Conservation (phyloP, 2,797 vertebrate species). For the Chrosomus eos region DNA sequence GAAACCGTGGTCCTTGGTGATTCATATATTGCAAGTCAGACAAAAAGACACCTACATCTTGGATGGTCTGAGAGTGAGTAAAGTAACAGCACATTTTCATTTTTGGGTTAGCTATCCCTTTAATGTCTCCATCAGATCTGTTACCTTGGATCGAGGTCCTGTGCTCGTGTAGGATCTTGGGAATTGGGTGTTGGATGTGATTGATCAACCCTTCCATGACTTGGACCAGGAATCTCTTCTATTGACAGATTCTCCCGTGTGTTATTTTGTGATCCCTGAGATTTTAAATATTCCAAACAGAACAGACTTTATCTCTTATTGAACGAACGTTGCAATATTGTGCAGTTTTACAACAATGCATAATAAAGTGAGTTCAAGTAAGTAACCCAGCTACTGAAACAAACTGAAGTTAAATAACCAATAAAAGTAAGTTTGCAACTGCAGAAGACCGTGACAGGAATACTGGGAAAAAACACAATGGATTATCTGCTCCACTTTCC, state of each 20-base stretch:
- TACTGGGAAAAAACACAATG: neutral
- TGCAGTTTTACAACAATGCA: neutral
- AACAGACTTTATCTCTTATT: neutral
- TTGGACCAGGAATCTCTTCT: conserved; percentile 25
- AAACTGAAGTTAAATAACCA: conserved; percentile 36
- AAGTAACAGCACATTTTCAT: neutral
- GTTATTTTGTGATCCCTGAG: conserved; percentile 55
- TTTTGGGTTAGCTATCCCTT: neutral
- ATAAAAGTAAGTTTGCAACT: conserved; percentile 25
- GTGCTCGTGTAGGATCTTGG: neutral
- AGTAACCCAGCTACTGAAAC: neutral
- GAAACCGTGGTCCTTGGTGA: too few species aligned
- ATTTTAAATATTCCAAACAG: neutral
- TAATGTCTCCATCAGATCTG: neutral
- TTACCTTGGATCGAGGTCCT: neutral
- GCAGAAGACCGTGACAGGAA: conserved; percentile 16
- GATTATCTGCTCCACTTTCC: neutral
- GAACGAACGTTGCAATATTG: neutral
- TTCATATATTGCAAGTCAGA: neutral
- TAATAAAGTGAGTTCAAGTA: neutral
- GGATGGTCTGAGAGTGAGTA: neutral
- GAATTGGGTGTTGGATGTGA: conserved; percentile 22
- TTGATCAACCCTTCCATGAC: conserved; percentile 63
- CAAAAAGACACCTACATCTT: neutral
- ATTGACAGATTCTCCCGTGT: conserved; percentile 39